These are phyloP conservation scores for Hystrix cristata DNA, from an alignment of 2,113 vertebrate species.

Conservation along the genomic window DNA sequence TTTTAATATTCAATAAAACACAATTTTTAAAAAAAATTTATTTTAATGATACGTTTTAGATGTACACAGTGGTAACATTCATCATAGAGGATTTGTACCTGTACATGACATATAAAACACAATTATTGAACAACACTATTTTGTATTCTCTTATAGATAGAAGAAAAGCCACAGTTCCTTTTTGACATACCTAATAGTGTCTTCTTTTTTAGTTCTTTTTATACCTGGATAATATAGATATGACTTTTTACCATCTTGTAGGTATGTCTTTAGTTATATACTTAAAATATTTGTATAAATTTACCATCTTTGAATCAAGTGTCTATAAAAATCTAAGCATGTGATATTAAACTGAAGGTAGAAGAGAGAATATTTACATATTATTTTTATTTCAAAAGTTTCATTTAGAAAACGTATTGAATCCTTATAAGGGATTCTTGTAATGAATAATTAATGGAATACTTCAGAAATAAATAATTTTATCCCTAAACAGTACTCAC, in stretches of 20 bases:
- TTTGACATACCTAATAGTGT: background rate
- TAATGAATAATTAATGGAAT: constrained; percentile 21
- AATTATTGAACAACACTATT: constrained; percentile 1
- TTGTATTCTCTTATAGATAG: constrained; percentile 6
- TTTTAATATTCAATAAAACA: background rate
- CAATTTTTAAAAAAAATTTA: background rate
- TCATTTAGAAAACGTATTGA: constrained; percentile 50
- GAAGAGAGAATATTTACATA: background rate
- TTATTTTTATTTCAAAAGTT: constrained; percentile 52
- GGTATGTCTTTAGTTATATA: constrained; percentile 4
- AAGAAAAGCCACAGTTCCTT: background rate
- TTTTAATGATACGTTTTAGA: too few relatives aligned
- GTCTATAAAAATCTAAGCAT: constrained; percentile 23
- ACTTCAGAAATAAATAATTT: constrained; percentile 59
- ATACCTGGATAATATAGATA: background rate
- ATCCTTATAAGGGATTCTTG: background rate
- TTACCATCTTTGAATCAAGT: constrained; percentile 8
- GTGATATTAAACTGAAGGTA: background rate
- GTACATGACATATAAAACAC: background rate
- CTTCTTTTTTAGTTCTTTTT: constrained; percentile 47
- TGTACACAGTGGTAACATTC: too few relatives aligned
- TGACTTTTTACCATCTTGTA: constrained; percentile 17
- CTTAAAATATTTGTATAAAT: constrained; percentile 37
- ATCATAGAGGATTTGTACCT: too few relatives aligned
- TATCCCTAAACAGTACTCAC: background rate